These are phyloP conservation scores for Hipposideros larvatus DNA, from an alignment of 2,797 vertebrate genomes.

Conservation along the genomic window DNA sequence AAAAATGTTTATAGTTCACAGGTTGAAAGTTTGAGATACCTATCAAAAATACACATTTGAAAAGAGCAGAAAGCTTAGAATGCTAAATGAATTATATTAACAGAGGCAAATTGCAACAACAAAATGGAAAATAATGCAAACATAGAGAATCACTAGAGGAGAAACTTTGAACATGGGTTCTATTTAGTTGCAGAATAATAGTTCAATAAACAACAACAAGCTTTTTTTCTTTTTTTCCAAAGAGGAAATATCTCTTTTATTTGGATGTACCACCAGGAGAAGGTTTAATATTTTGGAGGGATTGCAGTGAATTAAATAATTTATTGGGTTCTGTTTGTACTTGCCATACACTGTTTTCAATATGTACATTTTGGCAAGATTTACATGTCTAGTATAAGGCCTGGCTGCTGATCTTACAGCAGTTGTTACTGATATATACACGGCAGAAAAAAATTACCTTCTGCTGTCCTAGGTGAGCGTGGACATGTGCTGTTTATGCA, in stretches of 20 bases:
- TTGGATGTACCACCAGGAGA: slow-evolving; percentile 2
- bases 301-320: slow-evolving; percentile 15
- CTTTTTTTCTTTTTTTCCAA: background rate
- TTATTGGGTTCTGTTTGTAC: slow-evolving; percentile 25
- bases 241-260: slow-evolving; percentile 4
- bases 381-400: background rate
- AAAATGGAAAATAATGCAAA: slow-evolving; percentile 8
- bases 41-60: slow-evolving; percentile 29
- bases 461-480: background rate
- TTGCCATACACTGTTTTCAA: background rate
- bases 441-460: background rate
- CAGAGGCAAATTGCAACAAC: slow-evolving; percentile 17
- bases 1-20: background rate
- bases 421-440: background rate
- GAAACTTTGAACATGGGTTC: background rate
- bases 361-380: slow-evolving; percentile 32
- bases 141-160: background rate
- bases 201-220: background rate
- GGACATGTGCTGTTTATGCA: background rate
- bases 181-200: background rate
- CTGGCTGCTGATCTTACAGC: background rate
- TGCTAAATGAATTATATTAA: background rate
- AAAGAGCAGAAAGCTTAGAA: background rate
- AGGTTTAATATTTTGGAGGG: slow-evolving; percentile 39
- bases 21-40: background rate